These are phyloP conservation scores for Lophochroa leadbeateri DNA, from an alignment of 2,113 vertebrate genomes.

Conservation along the genomic window DNA sequence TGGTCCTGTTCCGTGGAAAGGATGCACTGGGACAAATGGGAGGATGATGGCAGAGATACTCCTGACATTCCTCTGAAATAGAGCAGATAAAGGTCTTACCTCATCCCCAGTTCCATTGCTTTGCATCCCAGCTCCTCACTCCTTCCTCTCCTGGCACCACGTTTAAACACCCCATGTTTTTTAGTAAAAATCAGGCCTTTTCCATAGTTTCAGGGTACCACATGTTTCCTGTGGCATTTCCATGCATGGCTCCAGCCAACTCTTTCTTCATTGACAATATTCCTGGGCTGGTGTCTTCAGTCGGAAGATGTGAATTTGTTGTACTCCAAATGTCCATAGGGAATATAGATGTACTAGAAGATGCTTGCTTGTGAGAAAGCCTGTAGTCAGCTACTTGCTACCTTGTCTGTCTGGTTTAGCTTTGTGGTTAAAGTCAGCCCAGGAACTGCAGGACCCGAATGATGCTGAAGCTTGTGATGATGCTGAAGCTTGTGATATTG, in stretches of 20 bases:
- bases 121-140: not conserved
- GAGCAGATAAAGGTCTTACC: not conserved
- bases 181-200: not conserved
- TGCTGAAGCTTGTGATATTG: not conserved
- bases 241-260: rapidly evolving
- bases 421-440: not conserved
- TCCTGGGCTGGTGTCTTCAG: not conserved
- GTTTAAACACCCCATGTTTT: not conserved
- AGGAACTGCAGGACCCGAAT: not conserved
- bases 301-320: not conserved
- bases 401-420: not conserved
- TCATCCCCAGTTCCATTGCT: not conserved
- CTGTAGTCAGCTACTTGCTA: rapidly evolving
- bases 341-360: not conserved
- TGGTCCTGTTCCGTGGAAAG: not conserved
- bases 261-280: not conserved
- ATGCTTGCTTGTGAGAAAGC: not conserved
- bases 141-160: not conserved
- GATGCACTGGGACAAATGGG: not conserved
- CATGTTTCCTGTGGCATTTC: not conserved
- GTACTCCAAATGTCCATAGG: not conserved
- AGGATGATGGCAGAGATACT: not conserved
- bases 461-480: not conserved
- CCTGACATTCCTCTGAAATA: not conserved
- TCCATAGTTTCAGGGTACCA: not conserved